These are phyloP conservation scores for Heliocidaris erythrogramma DNA, from an alignment of 35 echinoderm and acorn worm genomes.

Conservation along the genomic window DNA sequence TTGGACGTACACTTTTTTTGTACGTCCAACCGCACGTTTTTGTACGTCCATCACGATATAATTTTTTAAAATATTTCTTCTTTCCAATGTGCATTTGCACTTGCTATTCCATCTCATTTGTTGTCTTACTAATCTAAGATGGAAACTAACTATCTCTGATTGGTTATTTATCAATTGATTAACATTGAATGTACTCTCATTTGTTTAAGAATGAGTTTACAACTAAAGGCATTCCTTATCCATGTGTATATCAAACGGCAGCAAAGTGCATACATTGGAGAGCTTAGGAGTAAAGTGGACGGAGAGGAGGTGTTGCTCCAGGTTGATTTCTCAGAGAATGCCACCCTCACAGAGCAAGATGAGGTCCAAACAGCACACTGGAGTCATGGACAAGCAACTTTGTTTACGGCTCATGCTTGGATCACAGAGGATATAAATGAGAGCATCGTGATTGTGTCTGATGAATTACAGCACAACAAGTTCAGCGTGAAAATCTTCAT, in stretches of 20 bases:
- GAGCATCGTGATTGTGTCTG: constrained; percentile 8
- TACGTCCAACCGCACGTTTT: too few species aligned
- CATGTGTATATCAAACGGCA: neutral
- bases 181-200: too few species aligned
- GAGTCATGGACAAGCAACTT: neutral
- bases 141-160: too few species aligned
- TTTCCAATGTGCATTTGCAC: too few species aligned
- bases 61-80: too few species aligned
- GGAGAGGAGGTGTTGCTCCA: neutral
- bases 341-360: neutral
- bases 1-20: too few species aligned
- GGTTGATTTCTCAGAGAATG: constrained; percentile 41
- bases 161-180: too few species aligned
- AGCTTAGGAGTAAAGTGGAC: neutral
- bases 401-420: neutral
- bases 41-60: too few species aligned
- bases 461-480: constrained; percentile 22
- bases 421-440: neutral
- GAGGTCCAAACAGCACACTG: constrained; percentile 45
- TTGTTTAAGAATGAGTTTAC: too few species aligned
- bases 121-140: too few species aligned
- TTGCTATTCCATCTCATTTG: too few species aligned
- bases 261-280: neutral
- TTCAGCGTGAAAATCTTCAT: constrained; percentile 23
- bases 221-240: neutral